These are phyloP conservation scores for Passer domesticus DNA, from an alignment of 2,113 vertebrate species.

Conservation along the genomic window DNA sequence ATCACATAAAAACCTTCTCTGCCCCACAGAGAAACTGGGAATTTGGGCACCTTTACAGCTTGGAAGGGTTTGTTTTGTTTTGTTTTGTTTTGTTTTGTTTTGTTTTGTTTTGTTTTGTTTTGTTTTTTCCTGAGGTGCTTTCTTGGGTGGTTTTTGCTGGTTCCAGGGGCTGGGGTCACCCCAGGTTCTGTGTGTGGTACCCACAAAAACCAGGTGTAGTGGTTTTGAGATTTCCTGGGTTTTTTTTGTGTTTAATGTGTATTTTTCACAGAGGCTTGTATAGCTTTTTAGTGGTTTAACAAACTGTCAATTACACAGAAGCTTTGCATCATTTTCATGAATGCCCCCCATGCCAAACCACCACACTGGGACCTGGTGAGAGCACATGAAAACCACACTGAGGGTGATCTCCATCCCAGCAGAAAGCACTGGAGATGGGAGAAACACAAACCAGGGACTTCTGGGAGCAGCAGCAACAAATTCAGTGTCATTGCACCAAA, in stretches of 20 bases:
- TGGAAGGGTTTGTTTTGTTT: no score
- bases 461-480: neutral
- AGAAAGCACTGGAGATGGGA: accelerated
- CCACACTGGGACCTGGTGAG: neutral
- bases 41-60: neutral
- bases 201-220: neutral
- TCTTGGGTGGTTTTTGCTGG: neutral
- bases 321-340: neutral
- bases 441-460: neutral
- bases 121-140: neutral
- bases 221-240: neutral
- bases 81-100: neutral
- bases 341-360: neutral
- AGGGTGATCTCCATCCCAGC: neutral
- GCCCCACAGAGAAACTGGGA: neutral
- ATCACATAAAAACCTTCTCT: accelerated
- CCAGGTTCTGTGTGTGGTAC: neutral
- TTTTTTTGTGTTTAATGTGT: neutral
- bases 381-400: accelerated
- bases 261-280: neutral
- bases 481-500: neutral
- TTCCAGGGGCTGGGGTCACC: neutral
- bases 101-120: no score
- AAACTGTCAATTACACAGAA: neutral
- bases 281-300: neutral